A percentile compares a stretch with the other conserved stretches of the same genome.
phyloP scores from a whole-genome alignment of 2,113 vertebrate species.

The Galemys pyrenaicus region DNA sequence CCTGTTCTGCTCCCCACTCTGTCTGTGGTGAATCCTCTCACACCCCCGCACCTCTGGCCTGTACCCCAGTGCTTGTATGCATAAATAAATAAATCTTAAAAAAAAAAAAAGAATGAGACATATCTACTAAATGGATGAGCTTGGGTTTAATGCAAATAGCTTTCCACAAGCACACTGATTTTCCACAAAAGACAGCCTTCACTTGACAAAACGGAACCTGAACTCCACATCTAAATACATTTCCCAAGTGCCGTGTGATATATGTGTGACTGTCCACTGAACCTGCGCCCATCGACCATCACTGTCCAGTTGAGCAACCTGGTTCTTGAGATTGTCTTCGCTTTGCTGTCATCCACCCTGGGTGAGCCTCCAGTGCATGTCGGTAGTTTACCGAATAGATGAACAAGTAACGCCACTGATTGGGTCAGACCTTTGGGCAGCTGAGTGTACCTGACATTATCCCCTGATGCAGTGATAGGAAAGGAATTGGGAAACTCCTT shows the following conservation, averaged over 20 bases:
- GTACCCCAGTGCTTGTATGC: too few species aligned
- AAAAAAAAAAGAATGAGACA: background rate
- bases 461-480: background rate
- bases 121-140: background rate
- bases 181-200: background rate
- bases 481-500: background rate
- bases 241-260: background rate
- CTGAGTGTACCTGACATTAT: background rate
- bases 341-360: background rate
- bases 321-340: background rate
- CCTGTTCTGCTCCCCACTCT: too few species aligned
- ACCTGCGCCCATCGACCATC: rapidly evolving
- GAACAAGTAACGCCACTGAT: background rate
- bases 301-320: background rate
- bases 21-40: too few species aligned
- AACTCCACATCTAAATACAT: background rate
- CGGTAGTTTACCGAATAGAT: background rate
- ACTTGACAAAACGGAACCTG: background rate
- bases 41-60: too few species aligned
- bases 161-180: background rate
- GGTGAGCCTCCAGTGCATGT: background rate
- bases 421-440: background rate
- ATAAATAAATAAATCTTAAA: too few species aligned
- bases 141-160: background rate
- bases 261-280: background rate